phyloP scores from a whole-genome alignment of 2,888 invertebrate genomes.

The Trilocha varians region DNA sequence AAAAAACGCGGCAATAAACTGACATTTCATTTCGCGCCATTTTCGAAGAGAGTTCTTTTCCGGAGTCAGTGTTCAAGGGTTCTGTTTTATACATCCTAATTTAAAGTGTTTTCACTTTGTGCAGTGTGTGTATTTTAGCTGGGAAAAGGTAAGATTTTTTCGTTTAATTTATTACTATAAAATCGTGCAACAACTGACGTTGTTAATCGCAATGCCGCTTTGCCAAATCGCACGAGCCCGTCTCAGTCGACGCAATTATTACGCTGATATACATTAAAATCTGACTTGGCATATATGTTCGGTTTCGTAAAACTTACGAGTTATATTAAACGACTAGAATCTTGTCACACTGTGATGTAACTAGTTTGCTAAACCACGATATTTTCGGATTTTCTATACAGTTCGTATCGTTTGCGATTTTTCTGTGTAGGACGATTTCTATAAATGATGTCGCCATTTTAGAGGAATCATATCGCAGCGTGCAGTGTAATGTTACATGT shows the following conservation, averaged over 20 bases:
- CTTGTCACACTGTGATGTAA: constrained; percentile 55
- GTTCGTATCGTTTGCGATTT: constrained; percentile 23
- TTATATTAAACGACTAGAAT: constrained; percentile 45
- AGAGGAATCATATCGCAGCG: constrained; percentile 1
- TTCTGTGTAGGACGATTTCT: constrained; percentile 27
- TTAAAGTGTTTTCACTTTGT: constrained; percentile 7
- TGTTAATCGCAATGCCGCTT: constrained; percentile 16
- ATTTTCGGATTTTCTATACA: constrained; percentile 47
- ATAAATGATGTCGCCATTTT: constrained; percentile 11
- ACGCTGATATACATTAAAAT: constrained; percentile 48
- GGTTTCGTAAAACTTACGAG: constrained; percentile 41
- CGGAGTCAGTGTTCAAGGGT: constrained; percentile 53
- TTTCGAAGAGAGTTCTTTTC: constrained; percentile 33
- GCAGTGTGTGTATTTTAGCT: constrained; percentile 8
- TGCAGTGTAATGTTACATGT: constrained; percentile 3
- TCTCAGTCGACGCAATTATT: constrained; percentile 38
- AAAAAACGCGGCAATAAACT: constrained; percentile 4
- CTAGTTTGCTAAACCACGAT: constrained; percentile 44
- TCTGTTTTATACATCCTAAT: constrained; percentile 24
- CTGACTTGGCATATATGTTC: constrained; percentile 48
- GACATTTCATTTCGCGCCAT: constrained; percentile 42
- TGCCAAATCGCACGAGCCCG: constrained; percentile 30
- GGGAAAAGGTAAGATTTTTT: constrained; percentile 17
- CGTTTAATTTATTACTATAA: not conserved
- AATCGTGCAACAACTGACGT: not conserved